phyloP scores from a whole-genome alignment of 2,888 invertebrate genomes.

The Leptopterna dolabrata region DNA sequence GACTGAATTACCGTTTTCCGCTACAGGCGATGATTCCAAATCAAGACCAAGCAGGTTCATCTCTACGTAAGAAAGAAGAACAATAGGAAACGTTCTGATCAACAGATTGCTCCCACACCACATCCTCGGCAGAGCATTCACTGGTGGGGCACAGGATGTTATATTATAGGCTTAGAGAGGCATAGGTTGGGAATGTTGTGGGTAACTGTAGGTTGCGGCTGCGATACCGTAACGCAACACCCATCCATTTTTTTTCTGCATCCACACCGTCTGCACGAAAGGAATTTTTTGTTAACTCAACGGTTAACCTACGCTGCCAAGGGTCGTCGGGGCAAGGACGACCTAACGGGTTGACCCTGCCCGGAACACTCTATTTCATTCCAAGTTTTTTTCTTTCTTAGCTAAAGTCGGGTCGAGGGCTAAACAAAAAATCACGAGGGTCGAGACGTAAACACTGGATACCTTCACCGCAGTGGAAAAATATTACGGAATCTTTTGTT shows the following conservation, averaged over 20 bases:
- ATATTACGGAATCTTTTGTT: slow-evolving; percentile 10
- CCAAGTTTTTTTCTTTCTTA: background rate
- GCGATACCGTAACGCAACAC: background rate
- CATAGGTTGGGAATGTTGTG: background rate
- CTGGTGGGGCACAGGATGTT: too few relatives aligned
- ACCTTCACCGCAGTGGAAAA: background rate
- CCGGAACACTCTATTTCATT: background rate
- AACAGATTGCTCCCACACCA: too few relatives aligned
- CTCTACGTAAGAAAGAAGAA: too few relatives aligned
- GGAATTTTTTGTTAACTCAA: background rate
- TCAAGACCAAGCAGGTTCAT: too few relatives aligned
- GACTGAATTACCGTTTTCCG: too few relatives aligned
- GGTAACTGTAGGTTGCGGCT: background rate
- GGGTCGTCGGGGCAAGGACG: background rate
- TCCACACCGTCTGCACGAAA: background rate
- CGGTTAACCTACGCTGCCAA: background rate
- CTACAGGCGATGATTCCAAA: too few relatives aligned
- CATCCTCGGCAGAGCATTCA: too few relatives aligned
- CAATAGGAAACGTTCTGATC: too few relatives aligned
- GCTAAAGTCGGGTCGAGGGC: background rate
- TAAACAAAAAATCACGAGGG: background rate
- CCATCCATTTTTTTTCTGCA: background rate
- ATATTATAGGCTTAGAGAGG: background rate
- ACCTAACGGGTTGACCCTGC: slow-evolving; percentile 7
- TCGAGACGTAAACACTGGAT: background rate